phyloP scores from a whole-genome alignment of 2,113 vertebrate species.

The Poicephalus gulielmi region DNA sequence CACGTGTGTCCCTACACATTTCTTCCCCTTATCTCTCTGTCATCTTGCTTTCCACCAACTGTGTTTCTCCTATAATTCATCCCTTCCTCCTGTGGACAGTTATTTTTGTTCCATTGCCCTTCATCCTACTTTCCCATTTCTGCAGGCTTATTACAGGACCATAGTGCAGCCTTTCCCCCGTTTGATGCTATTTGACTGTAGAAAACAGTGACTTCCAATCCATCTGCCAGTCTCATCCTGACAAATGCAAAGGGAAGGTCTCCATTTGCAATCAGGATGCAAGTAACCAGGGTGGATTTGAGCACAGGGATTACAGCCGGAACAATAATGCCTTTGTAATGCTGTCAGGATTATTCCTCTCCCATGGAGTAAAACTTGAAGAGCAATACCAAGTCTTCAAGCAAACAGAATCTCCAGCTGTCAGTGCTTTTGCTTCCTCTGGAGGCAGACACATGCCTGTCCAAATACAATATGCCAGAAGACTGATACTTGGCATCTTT shows the following conservation, averaged over 20 bases:
- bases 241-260: neutral
- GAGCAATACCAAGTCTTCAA: slow-evolving; percentile 33
- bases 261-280: neutral
- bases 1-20: neutral
- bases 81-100: neutral
- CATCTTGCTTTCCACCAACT: neutral
- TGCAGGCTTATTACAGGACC: neutral
- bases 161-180: neutral
- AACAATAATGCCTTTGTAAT: slow-evolving; percentile 63
- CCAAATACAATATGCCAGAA: slow-evolving; percentile 33
- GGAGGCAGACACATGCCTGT: slow-evolving; percentile 14
- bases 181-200: neutral
- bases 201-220: neutral
- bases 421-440: slow-evolving; percentile 18
- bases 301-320: slow-evolving; percentile 38
- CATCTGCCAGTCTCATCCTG: neutral
- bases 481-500: neutral
- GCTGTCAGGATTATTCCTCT: slow-evolving; percentile 53
- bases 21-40: neutral
- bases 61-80: neutral
- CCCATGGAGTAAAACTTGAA: slow-evolving; percentile 42
- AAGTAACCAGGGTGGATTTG: slow-evolving; percentile 28
- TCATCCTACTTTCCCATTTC: neutral
- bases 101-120: neutral
- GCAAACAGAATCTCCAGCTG: slow-evolving; percentile 52